Percentiles rank a stretch among this genome's conserved stretches.
phyloP scores from a whole-genome alignment of 53 echinoderm and acorn worm species.

The Zoroaster sp. region DNA sequence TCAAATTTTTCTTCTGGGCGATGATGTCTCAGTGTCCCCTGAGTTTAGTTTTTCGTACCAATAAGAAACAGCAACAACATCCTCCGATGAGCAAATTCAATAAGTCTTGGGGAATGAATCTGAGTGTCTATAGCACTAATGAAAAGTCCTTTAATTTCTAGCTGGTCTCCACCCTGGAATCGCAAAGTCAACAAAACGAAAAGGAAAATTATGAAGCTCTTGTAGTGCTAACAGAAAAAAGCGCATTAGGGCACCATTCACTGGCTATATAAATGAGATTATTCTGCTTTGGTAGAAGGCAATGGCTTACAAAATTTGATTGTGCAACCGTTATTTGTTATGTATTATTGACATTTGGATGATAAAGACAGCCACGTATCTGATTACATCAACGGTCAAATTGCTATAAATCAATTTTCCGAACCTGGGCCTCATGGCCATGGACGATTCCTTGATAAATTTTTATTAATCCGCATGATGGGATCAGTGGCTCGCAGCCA shows the following conservation, averaged over 20 bases:
- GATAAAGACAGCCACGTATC: constrained; percentile 58
- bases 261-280: constrained; percentile 54
- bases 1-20: constrained; percentile 23
- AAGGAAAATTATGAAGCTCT: not conserved
- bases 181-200: constrained; percentile 4
- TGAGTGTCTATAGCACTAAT: constrained; percentile 32
- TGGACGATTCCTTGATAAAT: constrained; percentile 54
- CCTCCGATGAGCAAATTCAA: constrained; percentile 22
- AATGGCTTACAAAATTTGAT: constrained; percentile 63
- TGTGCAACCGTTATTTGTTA: constrained; percentile 57
- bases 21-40: constrained; percentile 9
- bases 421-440: constrained; percentile 18
- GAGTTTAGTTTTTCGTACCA: constrained; percentile 9
- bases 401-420: constrained; percentile 64
- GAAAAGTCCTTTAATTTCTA: constrained; percentile 22
- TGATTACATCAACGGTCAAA: constrained; percentile 58
- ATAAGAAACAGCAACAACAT: constrained; percentile 3
- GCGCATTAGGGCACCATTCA: constrained; percentile 44
- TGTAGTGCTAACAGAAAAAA: not conserved
- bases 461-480: constrained; percentile 56
- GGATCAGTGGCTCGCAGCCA: constrained; percentile 53
- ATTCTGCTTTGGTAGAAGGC: constrained; percentile 40
- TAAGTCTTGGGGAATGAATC: not conserved
- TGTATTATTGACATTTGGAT: constrained; percentile 63
- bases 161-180: constrained; percentile 17